Evolutionary conservation across 2,797 vertebrate genomes (phyloP).

Genomic region (Intellagama lesueurii): DNA sequence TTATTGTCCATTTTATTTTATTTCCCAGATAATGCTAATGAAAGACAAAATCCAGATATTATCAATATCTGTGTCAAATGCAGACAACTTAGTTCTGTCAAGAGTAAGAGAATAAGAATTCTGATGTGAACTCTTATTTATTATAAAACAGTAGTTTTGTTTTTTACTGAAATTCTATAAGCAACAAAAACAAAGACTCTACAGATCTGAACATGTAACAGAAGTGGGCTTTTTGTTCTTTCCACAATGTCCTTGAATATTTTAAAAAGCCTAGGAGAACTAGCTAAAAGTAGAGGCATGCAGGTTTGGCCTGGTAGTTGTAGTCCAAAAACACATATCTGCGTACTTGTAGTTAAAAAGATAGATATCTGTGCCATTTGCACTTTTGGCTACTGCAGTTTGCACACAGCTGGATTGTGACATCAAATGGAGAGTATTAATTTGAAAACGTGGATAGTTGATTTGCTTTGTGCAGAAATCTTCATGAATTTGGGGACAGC

Average conservation of each 20-base stretch:
- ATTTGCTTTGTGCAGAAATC: background rate
- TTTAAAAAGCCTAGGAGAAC: background rate
- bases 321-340: background rate
- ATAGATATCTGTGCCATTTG: background rate
- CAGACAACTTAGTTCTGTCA: background rate
- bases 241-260: background rate
- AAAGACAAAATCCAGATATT: background rate
- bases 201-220: background rate
- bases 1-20: background rate
- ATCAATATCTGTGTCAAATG: background rate
- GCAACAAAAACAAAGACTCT: background rate
- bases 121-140: constrained; percentile 20
- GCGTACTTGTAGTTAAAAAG: background rate
- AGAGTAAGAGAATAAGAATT: background rate
- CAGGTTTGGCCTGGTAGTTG: too few relatives aligned
- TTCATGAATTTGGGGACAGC: background rate
- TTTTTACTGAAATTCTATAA: background rate
- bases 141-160: constrained; percentile 5
- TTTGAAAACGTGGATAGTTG: background rate
- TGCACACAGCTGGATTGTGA: background rate
- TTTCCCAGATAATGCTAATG: too few relatives aligned
- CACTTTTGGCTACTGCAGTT: background rate
- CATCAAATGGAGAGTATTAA: background rate
- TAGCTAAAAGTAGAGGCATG: background rate
- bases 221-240: background rate